Base-by-base conservation (phyloP, 2,113 vertebrate genomes). In the Monopterus albus region DNA sequence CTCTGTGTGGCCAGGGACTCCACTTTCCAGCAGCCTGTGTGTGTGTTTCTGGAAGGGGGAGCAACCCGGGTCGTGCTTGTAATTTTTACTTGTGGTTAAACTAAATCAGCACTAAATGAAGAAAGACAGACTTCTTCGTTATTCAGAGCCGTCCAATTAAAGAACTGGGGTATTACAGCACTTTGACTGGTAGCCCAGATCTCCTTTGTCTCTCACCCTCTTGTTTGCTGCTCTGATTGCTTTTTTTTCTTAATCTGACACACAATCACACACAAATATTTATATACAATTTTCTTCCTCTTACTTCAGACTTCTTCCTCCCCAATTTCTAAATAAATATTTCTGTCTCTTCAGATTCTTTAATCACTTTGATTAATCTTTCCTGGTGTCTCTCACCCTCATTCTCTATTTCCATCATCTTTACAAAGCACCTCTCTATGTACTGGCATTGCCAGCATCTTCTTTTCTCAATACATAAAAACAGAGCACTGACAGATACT, bases 281-380 rank as follows among this genome's bases (percentile, higher is more conserved):
- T 80, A 64, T 31, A 3, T 20, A 20, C 1, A 14, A 2, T 25
- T 64, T 47, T 25, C 13, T 15, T 0, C 39, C 31, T 57, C 43
- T 52, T 57, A 20, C 17, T 28, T 10, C 21, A 21, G n/a, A n/a
- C n/a, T n/a, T 31, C 8, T 7, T 31, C n/a, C n/a, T n/a, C n/a
- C n/a, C n/a, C n/a, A n/a, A n/a, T n/a, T 42, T 71, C 68, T 59
- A 31, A 52, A 72, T 72, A 62, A 46, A 72, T 46, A 72, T 69
- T 47, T 58, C 70, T 31, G 72, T 73, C 66, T 69, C 45, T 33
- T 68, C 39, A 20, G n/a, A 47, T 35, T 60, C 75, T 84, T 84
- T 86, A 59, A 86, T 88, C 86, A 82, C 40, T 55, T 68, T 5
- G 51, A 78, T 70, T 84, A 60, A 84, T 83, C 64, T 75, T 45